Percentiles rank a stretch among this genome's conserved stretches.
These are phyloP conservation scores for Meteorus colon DNA, from an alignment of 2,888 invertebrate genomes.

Conservation along the genomic window DNA sequence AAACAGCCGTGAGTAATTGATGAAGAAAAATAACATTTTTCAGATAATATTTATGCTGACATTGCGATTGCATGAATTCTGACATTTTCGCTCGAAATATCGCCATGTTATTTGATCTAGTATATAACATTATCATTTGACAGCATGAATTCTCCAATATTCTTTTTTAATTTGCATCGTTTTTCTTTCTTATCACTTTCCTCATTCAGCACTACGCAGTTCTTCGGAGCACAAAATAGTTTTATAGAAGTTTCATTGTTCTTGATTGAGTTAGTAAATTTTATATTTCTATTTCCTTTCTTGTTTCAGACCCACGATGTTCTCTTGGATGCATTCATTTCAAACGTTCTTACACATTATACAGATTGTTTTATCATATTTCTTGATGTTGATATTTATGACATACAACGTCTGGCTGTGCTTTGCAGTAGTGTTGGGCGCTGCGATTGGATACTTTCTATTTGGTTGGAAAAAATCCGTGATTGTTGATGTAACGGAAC, in stretches of 20 bases:
- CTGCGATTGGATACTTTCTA: slow-evolving; percentile 93
- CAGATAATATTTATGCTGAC: slow-evolving; percentile 19
- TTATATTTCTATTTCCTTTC: slow-evolving; percentile 39
- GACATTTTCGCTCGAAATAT: slow-evolving; percentile 19
- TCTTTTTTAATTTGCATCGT: neutral
- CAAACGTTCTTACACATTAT: slow-evolving; percentile 92
- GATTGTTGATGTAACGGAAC: slow-evolving; percentile 95
- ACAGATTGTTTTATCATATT: slow-evolving; percentile 93
- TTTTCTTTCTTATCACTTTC: neutral
- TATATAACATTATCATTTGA: neutral
- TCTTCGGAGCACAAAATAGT: slow-evolving; percentile 18
- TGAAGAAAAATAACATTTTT: slow-evolving; percentile 21
- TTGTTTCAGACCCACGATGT: slow-evolving; percentile 85
- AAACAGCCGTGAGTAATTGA: slow-evolving; percentile 81
- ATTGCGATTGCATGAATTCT: slow-evolving; percentile 41
- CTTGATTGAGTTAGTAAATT: slow-evolving; percentile 22
- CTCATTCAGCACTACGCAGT: slow-evolving; percentile 10
- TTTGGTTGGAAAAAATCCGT: slow-evolving; percentile 97
- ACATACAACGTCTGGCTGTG: slow-evolving; percentile 97
- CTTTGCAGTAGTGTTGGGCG: slow-evolving; percentile 89
- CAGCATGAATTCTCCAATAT: slow-evolving; percentile 9
- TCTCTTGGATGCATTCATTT: slow-evolving; percentile 87
- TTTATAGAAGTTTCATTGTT: neutral
- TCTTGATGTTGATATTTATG: slow-evolving; percentile 98
- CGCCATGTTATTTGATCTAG: neutral